These are phyloP conservation scores for Pangasianodon gigas DNA, from an alignment of 2,113 vertebrate species.

Conservation along the genomic window DNA sequence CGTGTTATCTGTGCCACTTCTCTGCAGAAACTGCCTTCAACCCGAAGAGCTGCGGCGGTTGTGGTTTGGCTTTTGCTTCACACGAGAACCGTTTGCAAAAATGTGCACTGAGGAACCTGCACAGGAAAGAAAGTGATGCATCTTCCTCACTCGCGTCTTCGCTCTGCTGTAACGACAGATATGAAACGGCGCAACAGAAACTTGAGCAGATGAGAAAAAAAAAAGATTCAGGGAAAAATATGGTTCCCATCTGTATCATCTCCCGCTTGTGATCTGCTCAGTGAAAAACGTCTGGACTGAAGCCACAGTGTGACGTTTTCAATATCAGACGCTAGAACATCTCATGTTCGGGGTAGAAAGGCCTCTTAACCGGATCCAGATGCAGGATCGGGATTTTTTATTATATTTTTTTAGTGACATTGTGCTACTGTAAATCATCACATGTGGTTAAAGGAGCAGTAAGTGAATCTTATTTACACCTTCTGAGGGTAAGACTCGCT, in stretches of 20 bases:
- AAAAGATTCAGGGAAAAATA: background rate
- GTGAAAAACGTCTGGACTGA: background rate
- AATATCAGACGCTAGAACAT: background rate
- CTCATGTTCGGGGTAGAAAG: background rate
- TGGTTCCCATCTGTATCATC: constrained; percentile 9
- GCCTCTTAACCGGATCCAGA: background rate
- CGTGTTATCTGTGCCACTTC: background rate
- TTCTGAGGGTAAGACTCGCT: background rate
- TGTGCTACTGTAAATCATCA: background rate
- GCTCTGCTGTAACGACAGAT: background rate
- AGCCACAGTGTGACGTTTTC: background rate
- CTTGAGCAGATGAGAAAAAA: background rate
- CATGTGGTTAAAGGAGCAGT: background rate
- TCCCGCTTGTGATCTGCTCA: background rate
- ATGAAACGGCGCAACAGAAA: background rate
- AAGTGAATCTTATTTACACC: background rate
- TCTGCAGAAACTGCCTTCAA: background rate
- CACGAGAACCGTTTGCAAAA: background rate
- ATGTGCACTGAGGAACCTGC: constrained; percentile 9
- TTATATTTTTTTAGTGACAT: background rate
- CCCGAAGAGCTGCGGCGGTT: background rate
- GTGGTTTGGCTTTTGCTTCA: constrained; percentile 9
- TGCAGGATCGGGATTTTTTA: background rate
- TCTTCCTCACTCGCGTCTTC: background rate
- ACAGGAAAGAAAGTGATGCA: background rate